Percentiles rank a stretch among this genome's conserved stretches.
These are phyloP conservation scores for Bombyx mandarina DNA, from an alignment of 1,140 invertebrate genomes.

Conservation along the genomic window DNA sequence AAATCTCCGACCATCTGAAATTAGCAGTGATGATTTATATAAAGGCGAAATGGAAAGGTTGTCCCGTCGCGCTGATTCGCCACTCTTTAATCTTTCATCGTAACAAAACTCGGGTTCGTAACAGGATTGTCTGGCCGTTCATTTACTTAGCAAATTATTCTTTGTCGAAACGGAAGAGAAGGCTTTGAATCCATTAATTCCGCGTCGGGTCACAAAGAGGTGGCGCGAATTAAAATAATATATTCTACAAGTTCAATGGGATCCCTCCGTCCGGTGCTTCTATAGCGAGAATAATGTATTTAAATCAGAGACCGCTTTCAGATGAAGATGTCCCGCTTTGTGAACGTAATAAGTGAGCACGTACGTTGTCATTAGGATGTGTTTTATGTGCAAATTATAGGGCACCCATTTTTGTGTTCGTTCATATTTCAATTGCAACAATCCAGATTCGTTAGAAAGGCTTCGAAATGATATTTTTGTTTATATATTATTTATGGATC, in stretches of 20 bases:
- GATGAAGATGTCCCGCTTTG: slow-evolving; percentile 63
- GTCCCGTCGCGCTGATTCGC: slow-evolving; percentile 53
- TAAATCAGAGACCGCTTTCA: slow-evolving; percentile 68
- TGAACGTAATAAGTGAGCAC: slow-evolving; percentile 65
- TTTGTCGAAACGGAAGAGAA: slow-evolving; percentile 66
- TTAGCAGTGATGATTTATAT: slow-evolving; percentile 61
- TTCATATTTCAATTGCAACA: slow-evolving; percentile 47
- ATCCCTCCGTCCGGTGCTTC: slow-evolving; percentile 61
- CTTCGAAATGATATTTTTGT: slow-evolving; percentile 1
- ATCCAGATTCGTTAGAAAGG: slow-evolving; percentile 59
- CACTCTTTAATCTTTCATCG: slow-evolving; percentile 66
- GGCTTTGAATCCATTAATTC: slow-evolving; percentile 70
- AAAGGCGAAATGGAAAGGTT: slow-evolving; percentile 53
- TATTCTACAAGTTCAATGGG: slow-evolving; percentile 67
- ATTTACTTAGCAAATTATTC: slow-evolving; percentile 71
- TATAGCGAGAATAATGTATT: slow-evolving; percentile 71
- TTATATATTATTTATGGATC: too few species aligned
- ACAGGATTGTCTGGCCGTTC: slow-evolving; percentile 65
- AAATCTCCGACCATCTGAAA: slow-evolving; percentile 60
- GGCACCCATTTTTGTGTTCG: slow-evolving; percentile 59
- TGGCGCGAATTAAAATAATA: slow-evolving; percentile 69
- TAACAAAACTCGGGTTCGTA: slow-evolving; percentile 63
- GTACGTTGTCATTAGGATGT: slow-evolving; percentile 65
- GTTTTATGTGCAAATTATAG: slow-evolving; percentile 71
- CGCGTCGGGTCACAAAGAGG: slow-evolving; percentile 66